Evolutionary conservation across 2,797 vertebrate species (phyloP), one percentile per base, ranked within the genome.

Genomic region (Apogon talboti): DNA sequence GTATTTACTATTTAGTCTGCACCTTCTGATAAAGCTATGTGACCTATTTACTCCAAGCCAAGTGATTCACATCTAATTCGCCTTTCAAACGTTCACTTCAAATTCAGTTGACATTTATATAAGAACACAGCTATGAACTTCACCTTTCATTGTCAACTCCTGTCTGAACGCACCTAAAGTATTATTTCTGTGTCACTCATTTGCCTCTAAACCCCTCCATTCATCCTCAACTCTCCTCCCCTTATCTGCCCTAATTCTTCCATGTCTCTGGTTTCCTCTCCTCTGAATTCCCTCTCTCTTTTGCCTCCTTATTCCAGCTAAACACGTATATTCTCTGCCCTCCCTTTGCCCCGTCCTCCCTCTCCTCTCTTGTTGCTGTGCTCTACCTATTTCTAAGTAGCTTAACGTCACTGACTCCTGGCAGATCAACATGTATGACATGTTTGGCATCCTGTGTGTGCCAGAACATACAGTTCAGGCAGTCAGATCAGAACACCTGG

Each of bases 331-430:
- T 85, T 62, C 64, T 57, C 30, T 56, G 30, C 67, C 75, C 76
- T 65, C 45, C 63, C 68, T 55, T 56, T 73, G 66, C 70, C 73
- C 69, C 49, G 54, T 38, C 66, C 11, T 53, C 71, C 60, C 44
- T 76, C 72, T 80, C 66, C 52, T 56, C 79, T 66, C 74, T 85
- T 68, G 76, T 81, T 74, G 7, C 51, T 83, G 70, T 61, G 79
- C 86, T 81, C 76, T 84, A 61, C 69, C 74, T 61, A 72, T 67
- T 78, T 57, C 60, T 78, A 83, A 87, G 82, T 78, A 86, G 87
- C 78, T 90, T 89, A 82, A 78, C 62, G 81, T 80, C 61, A 81
- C 30, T 71, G 71, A 76, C 82, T 89, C 48, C 60, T 75, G 78
- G 78, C 60, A 61, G 83, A 54, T 50, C 76, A 79, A 83, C 78